Evolutionary conservation across 30 jellyfish, hydroid and myxozoan genomes (phyloP), one percentile per base, ranked within the genome.

Genomic region (Hydractinia echinata): DNA sequence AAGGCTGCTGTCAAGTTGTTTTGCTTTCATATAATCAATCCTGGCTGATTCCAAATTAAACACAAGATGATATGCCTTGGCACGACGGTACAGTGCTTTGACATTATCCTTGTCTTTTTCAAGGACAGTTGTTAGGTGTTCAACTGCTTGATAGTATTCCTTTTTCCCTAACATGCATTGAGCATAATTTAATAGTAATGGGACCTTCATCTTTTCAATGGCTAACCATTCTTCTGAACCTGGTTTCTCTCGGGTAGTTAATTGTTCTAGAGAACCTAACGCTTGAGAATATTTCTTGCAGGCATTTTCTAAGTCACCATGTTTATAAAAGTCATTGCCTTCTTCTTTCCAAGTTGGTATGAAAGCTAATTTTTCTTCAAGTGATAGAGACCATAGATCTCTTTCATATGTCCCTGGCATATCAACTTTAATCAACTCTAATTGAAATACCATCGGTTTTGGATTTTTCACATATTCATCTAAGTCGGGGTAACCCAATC

Each of bases 31-130:
- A 80, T 82, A 93, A 73, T 93, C 99, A 9, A 53, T 50, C 5
- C 83, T 81, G 9, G 99, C 91, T 62, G 82, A 90, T 52, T 83
- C 89, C 16, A 92, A 95, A 78, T 80, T 85, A 90, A 95, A 93
- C n/a, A 84, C 86, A 7, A 94, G 93, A 16, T 95, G 89, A 67
- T 87, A 89, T n/a, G 99, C 99, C 72, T 82, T 82, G 11, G 96
- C 99, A 50, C 99, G 67, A 50, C 97, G 87, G 76, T 51, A 94
- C 56, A 88, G 72, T 10, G 97, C 99, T 71, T 94, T 94, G 68
- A 89, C 95, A 83, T 94, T 94, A 58, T 83, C 78, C 10, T 87
- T 86, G 60, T 94, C 97, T 58, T 82, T 83, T 74, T 94, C 97
- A 18, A 94, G 58, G 8, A 84, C 99, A 0, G 96, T 85, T 30